Evolutionary conservation across 2,113 vertebrate genomes (phyloP).

Genomic region (Nothobranchius furzeri): DNA sequence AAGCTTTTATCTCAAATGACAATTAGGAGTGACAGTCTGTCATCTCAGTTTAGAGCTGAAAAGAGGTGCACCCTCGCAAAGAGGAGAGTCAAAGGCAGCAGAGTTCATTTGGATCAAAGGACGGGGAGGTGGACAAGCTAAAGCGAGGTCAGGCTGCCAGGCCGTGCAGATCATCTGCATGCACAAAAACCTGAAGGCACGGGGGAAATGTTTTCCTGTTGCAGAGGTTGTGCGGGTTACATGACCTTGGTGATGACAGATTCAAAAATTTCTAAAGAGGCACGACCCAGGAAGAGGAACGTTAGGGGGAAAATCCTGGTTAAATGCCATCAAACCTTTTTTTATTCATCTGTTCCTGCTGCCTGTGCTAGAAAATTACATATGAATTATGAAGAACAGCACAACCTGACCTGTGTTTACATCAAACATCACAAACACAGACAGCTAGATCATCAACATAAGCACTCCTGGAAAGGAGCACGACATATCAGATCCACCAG

Average conservation of each 20-base stretch:
- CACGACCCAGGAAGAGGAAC: not conserved
- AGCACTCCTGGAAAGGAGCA: conserved; percentile 55
- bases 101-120: conserved; percentile 57
- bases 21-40: conserved; percentile 70
- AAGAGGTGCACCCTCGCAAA: conserved; percentile 21
- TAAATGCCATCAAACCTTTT: not conserved
- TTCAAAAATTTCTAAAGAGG: conserved; percentile 13
- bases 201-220: conserved; percentile 5
- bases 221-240: conserved; percentile 8
- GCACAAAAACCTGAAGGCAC: conserved; percentile 15
- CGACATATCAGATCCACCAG: conserved; percentile 63
- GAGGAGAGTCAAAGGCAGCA: conserved; percentile 35
- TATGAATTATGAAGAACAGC: not conserved
- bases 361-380: not conserved
- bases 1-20: conserved; percentile 52
- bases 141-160: conserved; percentile 44
- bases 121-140: conserved; percentile 29
- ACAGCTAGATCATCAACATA: conserved; percentile 35
- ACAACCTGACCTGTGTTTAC: conserved; percentile 2
- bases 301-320: not conserved
- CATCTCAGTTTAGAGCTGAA: conserved; percentile 56
- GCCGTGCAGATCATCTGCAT: conserved; percentile 12
- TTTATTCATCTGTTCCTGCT: not conserved
- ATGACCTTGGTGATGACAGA: not conserved
- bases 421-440: conserved; percentile 17